phyloP scores from a whole-genome alignment of 2,113 vertebrate species.

The Ptilonorhynchus violaceus region DNA sequence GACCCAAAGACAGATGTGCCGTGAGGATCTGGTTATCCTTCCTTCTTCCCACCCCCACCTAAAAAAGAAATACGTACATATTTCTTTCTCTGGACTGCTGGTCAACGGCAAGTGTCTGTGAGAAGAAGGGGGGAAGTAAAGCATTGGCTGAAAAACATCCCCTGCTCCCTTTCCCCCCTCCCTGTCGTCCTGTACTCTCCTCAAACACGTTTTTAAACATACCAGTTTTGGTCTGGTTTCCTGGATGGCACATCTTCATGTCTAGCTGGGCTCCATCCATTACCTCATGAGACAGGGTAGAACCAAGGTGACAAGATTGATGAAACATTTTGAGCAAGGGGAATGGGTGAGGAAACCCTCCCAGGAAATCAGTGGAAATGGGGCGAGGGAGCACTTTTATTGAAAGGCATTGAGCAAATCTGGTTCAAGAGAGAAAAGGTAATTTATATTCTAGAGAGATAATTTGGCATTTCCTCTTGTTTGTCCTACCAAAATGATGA shows the following conservation, averaged over 20 bases:
- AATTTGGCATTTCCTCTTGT: constrained; percentile 18
- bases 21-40: not conserved
- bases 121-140: constrained; percentile 2
- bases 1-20: not conserved
- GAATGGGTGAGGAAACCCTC: not conserved
- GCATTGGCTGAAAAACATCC: constrained; percentile 1
- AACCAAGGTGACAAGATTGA: constrained; percentile 25
- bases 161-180: not conserved
- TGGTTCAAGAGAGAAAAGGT: not conserved
- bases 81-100: not conserved
- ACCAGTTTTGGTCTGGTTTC: constrained; percentile 56
- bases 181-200: not conserved
- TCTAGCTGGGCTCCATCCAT: constrained; percentile 50
- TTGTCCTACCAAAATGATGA: constrained; percentile 10
- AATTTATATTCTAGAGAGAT: constrained; percentile 10
- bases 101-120: not conserved
- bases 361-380: not conserved
- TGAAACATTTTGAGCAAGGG: not conserved
- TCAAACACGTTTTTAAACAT: constrained; percentile 46
- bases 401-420: not conserved
- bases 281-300: constrained; percentile 42
- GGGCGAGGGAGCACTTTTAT: not conserved
- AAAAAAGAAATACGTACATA: too few relatives aligned
- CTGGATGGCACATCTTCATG: constrained; percentile 55
- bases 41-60: not conserved